A percentile compares a stretch with the other conserved stretches of the same genome.
These are phyloP conservation scores for Myiagra hebetior DNA, from an alignment of 2,113 vertebrate genomes.

Conservation along the genomic window DNA sequence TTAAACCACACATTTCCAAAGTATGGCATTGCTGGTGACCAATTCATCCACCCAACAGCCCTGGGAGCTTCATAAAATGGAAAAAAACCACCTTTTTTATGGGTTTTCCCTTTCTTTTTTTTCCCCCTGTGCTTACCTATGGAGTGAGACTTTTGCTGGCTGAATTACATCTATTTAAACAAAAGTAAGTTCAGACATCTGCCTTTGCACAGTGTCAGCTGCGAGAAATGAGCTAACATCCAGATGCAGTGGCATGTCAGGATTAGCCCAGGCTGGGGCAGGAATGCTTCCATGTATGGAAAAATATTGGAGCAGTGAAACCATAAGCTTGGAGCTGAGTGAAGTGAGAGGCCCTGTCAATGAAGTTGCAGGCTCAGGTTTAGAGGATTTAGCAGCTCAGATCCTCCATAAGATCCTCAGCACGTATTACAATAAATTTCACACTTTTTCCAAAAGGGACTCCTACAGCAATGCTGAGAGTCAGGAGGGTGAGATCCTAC, in stretches of 20 bases:
- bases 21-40: neutral
- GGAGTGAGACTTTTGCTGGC: neutral
- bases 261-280: constrained; percentile 59
- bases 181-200: constrained; percentile 45
- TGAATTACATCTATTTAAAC: neutral
- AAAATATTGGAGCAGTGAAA: constrained; percentile 70
- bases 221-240: constrained; percentile 61
- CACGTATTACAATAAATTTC: constrained; percentile 36
- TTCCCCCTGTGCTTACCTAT: neutral
- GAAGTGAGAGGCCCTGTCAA: constrained; percentile 57
- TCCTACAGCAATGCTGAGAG: neutral
- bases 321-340: constrained; percentile 70
- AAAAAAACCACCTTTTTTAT: neutral
- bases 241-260: constrained; percentile 55
- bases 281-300: constrained; percentile 77
- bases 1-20: neutral
- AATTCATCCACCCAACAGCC: neutral
- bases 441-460: constrained; percentile 33
- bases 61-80: neutral
- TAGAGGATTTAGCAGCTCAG: constrained; percentile 20
- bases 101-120: neutral
- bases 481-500: neutral
- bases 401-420: constrained; percentile 12
- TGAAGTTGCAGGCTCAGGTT: constrained; percentile 22
- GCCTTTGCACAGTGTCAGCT: constrained; percentile 63